A percentile compares a stretch with the other conserved stretches of the same genome.
Conservation (phyloP, 2,888 invertebrate species). For the Empis livida region DNA sequence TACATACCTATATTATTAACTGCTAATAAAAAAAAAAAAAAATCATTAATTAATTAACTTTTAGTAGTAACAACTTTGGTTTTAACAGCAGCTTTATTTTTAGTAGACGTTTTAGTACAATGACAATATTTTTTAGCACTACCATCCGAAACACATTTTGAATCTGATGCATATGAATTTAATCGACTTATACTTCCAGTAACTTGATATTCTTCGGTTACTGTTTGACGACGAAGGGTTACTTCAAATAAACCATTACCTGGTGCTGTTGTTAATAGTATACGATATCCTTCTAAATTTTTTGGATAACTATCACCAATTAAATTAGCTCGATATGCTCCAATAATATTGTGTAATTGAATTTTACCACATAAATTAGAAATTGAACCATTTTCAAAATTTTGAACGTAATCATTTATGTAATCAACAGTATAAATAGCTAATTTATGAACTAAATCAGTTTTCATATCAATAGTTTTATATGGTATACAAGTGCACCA, state of each 20-base stretch:
- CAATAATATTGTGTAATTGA: conserved; percentile 40
- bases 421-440: conserved; percentile 31
- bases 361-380: conserved; percentile 40
- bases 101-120: conserved; percentile 25
- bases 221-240: conserved; percentile 41
- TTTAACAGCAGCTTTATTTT: too few species aligned
- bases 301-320: conserved; percentile 7
- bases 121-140: conserved; percentile 46
- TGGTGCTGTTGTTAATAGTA: conserved; percentile 55
- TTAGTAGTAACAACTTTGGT: too few species aligned
- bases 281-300: conserved; percentile 41
- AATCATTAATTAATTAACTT: too few species aligned
- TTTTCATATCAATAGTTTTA: conserved; percentile 29
- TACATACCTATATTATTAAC: too few species aligned
- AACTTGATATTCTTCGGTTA: conserved; percentile 33
- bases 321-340: conserved; percentile 35
- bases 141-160: conserved; percentile 40
- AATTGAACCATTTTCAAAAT: conserved; percentile 24
- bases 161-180: conserved; percentile 40
- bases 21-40: too few species aligned
- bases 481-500: conserved; percentile 67
- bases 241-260: conserved; percentile 57
- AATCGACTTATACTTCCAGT: conserved; percentile 49
- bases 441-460: conserved; percentile 40
- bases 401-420: conserved; percentile 26